Conservation (phyloP, 2,888 invertebrate species). For the Isoperla grammatica region DNA sequence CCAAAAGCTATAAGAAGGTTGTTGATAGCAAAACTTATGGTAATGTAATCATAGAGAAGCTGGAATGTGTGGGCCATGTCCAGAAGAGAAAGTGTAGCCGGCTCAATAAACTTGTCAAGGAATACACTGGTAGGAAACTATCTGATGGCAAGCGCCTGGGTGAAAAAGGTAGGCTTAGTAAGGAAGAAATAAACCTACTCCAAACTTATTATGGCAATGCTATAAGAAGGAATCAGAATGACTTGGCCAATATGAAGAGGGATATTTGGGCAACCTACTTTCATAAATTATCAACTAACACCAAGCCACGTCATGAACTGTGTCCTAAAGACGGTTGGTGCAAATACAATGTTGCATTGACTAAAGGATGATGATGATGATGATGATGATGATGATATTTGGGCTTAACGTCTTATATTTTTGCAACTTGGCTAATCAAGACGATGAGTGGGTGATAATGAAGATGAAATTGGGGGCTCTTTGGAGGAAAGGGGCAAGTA, state of each 20-base stretch:
- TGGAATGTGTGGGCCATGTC: background rate
- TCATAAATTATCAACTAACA: constrained; percentile 11
- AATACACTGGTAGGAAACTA: constrained; percentile 20
- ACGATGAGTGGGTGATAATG: too few species aligned
- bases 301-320: background rate
- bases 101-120: constrained; percentile 10
- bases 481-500: too few species aligned
- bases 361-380: too few species aligned
- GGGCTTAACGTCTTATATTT: too few species aligned
- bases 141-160: constrained; percentile 24
- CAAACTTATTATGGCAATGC: constrained; percentile 26
- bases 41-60: constrained; percentile 4
- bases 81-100: constrained; percentile 19
- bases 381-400: too few species aligned
- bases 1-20: constrained; percentile 19
- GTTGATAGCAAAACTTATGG: constrained; percentile 16
- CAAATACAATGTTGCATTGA: too few species aligned
- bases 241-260: constrained; percentile 19
- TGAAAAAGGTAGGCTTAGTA: constrained; percentile 17
- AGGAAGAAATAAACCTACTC: constrained; percentile 15
- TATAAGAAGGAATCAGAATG: constrained; percentile 21
- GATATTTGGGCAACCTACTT: constrained; percentile 15
- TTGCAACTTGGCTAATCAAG: too few species aligned
- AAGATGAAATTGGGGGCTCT: too few species aligned
- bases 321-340: constrained; percentile 2